Conservation (phyloP, 1,140 invertebrate genomes). For the Callitettix versicolor region DNA sequence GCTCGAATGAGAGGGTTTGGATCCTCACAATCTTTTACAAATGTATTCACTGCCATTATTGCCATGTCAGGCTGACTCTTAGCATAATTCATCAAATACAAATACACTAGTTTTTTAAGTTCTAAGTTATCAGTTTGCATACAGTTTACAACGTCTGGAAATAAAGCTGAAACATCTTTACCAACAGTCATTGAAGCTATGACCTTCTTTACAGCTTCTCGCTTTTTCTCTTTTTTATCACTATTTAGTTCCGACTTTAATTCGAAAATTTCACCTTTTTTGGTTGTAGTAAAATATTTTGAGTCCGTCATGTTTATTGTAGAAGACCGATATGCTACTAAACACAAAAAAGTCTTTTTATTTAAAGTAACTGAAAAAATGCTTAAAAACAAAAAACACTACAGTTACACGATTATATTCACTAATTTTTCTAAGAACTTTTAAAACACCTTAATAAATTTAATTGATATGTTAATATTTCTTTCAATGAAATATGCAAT, state of each 20-base stretch:
- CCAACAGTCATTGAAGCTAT: slow-evolving; percentile 99
- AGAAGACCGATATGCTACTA: no score
- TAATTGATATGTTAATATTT: no score
- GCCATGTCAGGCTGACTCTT: slow-evolving; percentile 99
- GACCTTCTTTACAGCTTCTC: slow-evolving; percentile 98
- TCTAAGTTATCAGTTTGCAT: slow-evolving; percentile 99
- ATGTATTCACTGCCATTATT: slow-evolving; percentile 99
- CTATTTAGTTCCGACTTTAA: slow-evolving; percentile 97
- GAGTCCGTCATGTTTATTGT: slow-evolving; percentile 84
- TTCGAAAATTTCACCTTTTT: slow-evolving; percentile 99
- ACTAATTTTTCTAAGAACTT: no score
- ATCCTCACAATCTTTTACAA: slow-evolving; percentile 99
- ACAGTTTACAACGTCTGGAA: slow-evolving; percentile 99
- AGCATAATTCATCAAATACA: slow-evolving; percentile 99
- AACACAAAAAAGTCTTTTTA: no score
- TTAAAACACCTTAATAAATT: no score
- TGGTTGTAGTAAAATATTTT: slow-evolving; percentile 99
- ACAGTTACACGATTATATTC: no score
- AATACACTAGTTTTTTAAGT: slow-evolving; percentile 96
- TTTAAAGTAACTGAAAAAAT: no score
- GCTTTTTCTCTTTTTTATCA: slow-evolving; percentile 99
- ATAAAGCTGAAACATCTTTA: slow-evolving; percentile 88
- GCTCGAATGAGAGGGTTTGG: slow-evolving; percentile 98
- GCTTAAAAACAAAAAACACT: no score
- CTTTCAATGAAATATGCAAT: no score